phyloP scores from a whole-genome alignment of 1,140 invertebrate genomes.

The Nasonia giraulti region DNA sequence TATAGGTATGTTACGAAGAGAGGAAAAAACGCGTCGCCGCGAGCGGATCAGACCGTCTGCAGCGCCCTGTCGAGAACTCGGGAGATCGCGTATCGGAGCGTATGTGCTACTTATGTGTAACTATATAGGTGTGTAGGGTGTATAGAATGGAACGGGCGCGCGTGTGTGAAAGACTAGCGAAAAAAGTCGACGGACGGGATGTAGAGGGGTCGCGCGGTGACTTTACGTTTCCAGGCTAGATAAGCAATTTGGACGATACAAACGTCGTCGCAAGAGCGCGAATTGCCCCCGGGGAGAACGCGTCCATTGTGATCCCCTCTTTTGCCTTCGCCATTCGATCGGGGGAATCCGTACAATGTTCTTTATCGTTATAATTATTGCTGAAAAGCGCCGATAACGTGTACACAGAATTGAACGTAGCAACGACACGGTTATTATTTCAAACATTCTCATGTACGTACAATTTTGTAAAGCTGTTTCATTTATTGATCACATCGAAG shows the following conservation, averaged over 20 bases:
- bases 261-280: slow-evolving; percentile 11
- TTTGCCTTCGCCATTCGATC: not conserved
- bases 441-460: too few species aligned
- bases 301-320: not conserved
- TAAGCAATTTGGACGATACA: slow-evolving; percentile 29
- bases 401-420: too few species aligned
- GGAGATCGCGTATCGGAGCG: not conserved
- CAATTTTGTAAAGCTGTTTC: too few species aligned
- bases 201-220: slow-evolving; percentile 2
- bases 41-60: too few species aligned
- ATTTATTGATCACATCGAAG: too few species aligned
- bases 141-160: not conserved
- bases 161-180: not conserved
- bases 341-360: too few species aligned
- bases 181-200: not conserved
- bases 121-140: not conserved
- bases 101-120: not conserved
- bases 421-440: too few species aligned
- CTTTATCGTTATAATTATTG: too few species aligned
- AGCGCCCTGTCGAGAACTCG: not conserved
- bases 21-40: not conserved
- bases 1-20: not conserved
- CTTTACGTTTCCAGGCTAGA: slow-evolving; percentile 33
- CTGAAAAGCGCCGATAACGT: too few species aligned
- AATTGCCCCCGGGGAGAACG: not conserved